Percentiles rank a stretch among this genome's conserved stretches.
Evolutionary conservation across 23 tunicate genomes (phyloP).

Genomic region (Trididemnum miniatum): DNA sequence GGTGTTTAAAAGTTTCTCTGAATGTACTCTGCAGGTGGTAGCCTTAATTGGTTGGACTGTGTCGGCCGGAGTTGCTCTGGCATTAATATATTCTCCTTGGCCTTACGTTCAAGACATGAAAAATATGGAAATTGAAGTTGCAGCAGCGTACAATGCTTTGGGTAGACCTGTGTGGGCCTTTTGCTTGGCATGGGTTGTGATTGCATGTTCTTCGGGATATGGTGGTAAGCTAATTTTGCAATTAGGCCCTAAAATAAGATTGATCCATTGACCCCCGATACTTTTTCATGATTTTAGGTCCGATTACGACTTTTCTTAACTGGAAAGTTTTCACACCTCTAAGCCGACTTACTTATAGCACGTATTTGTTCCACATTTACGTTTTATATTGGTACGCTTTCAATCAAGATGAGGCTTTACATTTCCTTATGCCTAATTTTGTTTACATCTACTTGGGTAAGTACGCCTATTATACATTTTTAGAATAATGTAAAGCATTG

Average conservation of each 20-base stretch:
- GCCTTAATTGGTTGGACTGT: slow-evolving; percentile 53
- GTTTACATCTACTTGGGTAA: slow-evolving; percentile 39
- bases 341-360: slow-evolving; percentile 47
- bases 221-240: slow-evolving; percentile 53
- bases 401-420: slow-evolving; percentile 35
- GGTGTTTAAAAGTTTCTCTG: no score
- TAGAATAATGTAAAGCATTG: no score
- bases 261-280: no score
- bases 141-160: slow-evolving; percentile 58
- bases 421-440: slow-evolving; percentile 19
- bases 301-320: slow-evolving; percentile 29
- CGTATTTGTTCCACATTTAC: slow-evolving; percentile 44
- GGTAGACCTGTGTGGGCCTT: slow-evolving; percentile 69
- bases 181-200: slow-evolving; percentile 70
- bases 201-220: slow-evolving; percentile 80
- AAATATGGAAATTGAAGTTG: slow-evolving; percentile 18
- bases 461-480: background rate
- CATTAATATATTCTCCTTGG: slow-evolving; percentile 50
- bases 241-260: no score
- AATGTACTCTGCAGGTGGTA: no score
- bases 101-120: slow-evolving; percentile 17
- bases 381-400: slow-evolving; percentile 43
- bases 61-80: slow-evolving; percentile 32
- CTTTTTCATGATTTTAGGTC: slow-evolving; percentile 37
- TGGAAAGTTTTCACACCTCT: slow-evolving; percentile 55